Evolutionary conservation across 2,888 invertebrate species (phyloP), one percentile per base, ranked within the genome.

Genomic region (Physocephala rufipes): DNA sequence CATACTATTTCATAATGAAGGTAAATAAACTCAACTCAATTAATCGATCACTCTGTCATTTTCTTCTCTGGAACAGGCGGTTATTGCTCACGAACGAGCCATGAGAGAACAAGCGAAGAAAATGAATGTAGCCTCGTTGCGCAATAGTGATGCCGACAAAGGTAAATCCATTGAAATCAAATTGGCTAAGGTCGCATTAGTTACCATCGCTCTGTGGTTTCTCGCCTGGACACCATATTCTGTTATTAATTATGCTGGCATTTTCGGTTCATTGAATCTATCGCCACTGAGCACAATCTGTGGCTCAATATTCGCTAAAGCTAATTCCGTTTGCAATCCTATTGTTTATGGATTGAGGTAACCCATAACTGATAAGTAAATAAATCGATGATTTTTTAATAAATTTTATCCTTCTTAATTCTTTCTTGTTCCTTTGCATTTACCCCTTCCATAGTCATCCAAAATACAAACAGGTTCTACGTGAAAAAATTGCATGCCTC

Each of bases 181-280:
- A 79, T 77, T 90, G 73, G 90, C 90, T 70, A 90, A 90, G 81
- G 88, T 89, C 47, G 90, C 91, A 9, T 80, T 91, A 76, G 89
- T 88, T 73, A 91, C 91, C 71, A 89, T 91, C 74, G 86, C 89
- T 0, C 81, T 91, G 64, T 91, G 90, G 89, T 88, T 91, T 78
- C 84, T 90, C 77, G 91, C 91, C 19, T 91, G 91, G 91, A 89
- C 89, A 13, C 90, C 90, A 1, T 91, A 90, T 76, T 86, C 90
- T 84, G 79, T 88, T 59, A 87, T 90, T 71, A 88, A 89, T 74
- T 87, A 87, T 76, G 82, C 87, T 87, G 66, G 89, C 62, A 85
- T 89, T 75, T 88, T 88, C 75, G 85, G 87, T 74, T 84, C 87
- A 28, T 81, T 85, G 75, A 82, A 82, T 71, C 82, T 89, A 68